Evolutionary conservation across 2,113 vertebrate genomes (phyloP), one percentile per base, ranked within the genome.

Genomic region (Labeo rohita): DNA sequence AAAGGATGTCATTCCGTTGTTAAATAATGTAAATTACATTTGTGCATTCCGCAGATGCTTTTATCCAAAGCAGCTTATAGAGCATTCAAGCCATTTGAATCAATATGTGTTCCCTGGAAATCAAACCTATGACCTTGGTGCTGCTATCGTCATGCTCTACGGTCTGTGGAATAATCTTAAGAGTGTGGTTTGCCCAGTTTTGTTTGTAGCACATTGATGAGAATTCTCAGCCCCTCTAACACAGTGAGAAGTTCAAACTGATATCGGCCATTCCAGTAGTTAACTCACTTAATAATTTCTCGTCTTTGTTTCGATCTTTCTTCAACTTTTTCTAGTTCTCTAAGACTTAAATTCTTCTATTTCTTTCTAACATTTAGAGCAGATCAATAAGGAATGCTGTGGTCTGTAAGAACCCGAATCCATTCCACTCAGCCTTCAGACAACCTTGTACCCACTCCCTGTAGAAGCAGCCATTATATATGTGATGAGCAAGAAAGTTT

Each of bases 301-400:
- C 56, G 49, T 87, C 76, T 80, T 47, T 68, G 47, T 80, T 80
- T 80, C 79, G 45, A 70, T 85, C 84, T 45, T 61, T 50, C 45
- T 66, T 47, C 13, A 65, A 68, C 43, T 85, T 16, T 56, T 36
- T 75, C 49, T 18, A 47, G 54, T 56, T 56, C 16, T 23, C 50
- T n/a, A 28, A 28, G 59, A 49, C 65, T 52, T 68, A 12, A 56
- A 81, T 85, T 52, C 75, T 54, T 66, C 36, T 23, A 73, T 52
- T 87, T 34, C 77, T 84, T 34, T 47, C 63, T 76, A 45, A 49
- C 83, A 56, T 47, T 79, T 23, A 75, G 16, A 47, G 39, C 36
- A 87, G 59, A 50, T 75, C 83, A 82, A 80, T 70, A 85, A 63
- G 21, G 13, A 81, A 18, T 1, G 59, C 21, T 47, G 34, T 28